Evolutionary conservation across 2,797 vertebrate species (phyloP).

Genomic region (Micropoecilia bifurca): DNA sequence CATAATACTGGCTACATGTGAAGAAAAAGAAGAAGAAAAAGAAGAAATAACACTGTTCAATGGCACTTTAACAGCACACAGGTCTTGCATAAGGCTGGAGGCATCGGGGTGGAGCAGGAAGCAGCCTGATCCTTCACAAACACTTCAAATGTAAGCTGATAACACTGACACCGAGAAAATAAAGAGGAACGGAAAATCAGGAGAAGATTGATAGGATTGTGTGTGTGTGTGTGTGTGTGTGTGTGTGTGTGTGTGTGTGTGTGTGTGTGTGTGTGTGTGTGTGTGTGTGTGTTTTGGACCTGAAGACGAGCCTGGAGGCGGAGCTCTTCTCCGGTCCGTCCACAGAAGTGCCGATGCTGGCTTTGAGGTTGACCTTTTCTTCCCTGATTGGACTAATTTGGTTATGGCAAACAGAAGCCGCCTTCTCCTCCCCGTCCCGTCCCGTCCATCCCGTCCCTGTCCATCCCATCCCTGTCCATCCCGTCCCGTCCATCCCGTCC

Average conservation of each 20-base stretch:
- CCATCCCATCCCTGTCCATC: slow-evolving; percentile 35
- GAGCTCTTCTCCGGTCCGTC: slow-evolving; percentile 23
- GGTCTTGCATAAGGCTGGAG: slow-evolving; percentile 88
- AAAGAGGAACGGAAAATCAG: slow-evolving; percentile 49
- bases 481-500: slow-evolving; percentile 32
- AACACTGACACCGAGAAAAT: slow-evolving; percentile 61
- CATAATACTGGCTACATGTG: slow-evolving; percentile 71
- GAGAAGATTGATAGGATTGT: slow-evolving; percentile 54
- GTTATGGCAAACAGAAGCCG: slow-evolving; percentile 69
- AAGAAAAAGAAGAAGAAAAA: slow-evolving; percentile 34
- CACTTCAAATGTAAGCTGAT: slow-evolving; percentile 53
- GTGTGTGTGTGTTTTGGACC: slow-evolving; percentile 32
- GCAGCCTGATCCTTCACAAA: slow-evolving; percentile 60
- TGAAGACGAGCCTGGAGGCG: slow-evolving; percentile 5
- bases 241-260: slow-evolving; percentile 20
- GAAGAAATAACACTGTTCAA: slow-evolving; percentile 78
- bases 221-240: slow-evolving; percentile 5
- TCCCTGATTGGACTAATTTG: slow-evolving; percentile 81
- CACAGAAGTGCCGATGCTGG: slow-evolving; percentile 66
- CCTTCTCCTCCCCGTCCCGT: slow-evolving; percentile 21
- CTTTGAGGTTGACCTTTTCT: slow-evolving; percentile 73
- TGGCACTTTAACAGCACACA: slow-evolving; percentile 86
- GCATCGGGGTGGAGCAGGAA: slow-evolving; percentile 71
- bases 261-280: neutral
- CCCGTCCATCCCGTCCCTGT: neutral